A percentile compares a stretch with the other conserved stretches of the same genome.
Conservation (phyloP, 2,888 invertebrate species). For the Amiota minor region DNA sequence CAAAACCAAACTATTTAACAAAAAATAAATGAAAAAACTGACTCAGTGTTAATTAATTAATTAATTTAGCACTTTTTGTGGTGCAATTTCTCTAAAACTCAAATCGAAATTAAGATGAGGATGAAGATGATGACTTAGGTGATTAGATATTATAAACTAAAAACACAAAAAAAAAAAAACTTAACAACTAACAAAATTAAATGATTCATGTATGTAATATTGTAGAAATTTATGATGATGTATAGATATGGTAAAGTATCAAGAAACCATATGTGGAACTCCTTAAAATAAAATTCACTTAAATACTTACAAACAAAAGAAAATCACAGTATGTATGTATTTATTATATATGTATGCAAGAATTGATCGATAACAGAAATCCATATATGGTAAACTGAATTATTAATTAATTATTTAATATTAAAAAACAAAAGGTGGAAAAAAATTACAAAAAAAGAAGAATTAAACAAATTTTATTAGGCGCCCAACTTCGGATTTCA, state of each 20-base stretch:
- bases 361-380: no score
- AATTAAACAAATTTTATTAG: conserved; percentile 40
- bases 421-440: conserved; percentile 38
- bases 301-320: no score
- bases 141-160: conserved; percentile 22
- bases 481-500: conserved; percentile 41
- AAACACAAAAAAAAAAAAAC: conserved; percentile 42
- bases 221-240: conserved; percentile 44
- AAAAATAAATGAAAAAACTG: conserved; percentile 39
- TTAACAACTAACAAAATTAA: conserved; percentile 36
- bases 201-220: conserved; percentile 53
- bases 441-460: conserved; percentile 9
- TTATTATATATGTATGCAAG: neutral
- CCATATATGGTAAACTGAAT: conserved; percentile 18
- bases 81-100: conserved; percentile 17
- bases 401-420: conserved; percentile 37
- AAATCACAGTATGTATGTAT: no score
- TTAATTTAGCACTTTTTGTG: conserved; percentile 57
- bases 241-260: neutral
- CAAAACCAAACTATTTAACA: conserved; percentile 38
- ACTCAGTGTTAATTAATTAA: conserved; percentile 45
- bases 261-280: no score
- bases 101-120: no score
- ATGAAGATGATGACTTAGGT: no score
- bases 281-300: no score